Evolutionary conservation across 2,797 vertebrate genomes (phyloP).

Genomic region (Phrynocephalus vlangalii): DNA sequence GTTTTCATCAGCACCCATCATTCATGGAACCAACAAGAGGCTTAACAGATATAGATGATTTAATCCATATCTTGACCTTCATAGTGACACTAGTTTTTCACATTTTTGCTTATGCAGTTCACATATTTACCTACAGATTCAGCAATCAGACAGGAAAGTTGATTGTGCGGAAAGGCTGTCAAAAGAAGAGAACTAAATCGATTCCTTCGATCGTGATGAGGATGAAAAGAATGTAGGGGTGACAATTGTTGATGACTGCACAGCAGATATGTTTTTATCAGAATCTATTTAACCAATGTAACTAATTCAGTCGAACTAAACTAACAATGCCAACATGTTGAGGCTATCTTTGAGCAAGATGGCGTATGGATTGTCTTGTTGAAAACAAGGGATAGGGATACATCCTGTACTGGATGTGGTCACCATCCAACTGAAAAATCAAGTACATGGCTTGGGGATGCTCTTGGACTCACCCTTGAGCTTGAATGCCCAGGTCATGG

Average conservation of each 20-base stretch:
- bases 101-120: not conserved
- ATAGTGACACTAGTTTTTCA: conserved; percentile 14
- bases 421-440: too few relatives aligned
- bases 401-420: too few relatives aligned
- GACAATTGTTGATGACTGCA: not conserved
- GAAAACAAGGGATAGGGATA: too few relatives aligned
- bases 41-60: not conserved
- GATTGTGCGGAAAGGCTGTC: not conserved
- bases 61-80: conserved; percentile 2
- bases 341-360: too few relatives aligned
- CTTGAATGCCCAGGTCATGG: too few relatives aligned
- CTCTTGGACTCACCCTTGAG: too few relatives aligned
- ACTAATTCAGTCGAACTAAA: not conserved
- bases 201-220: not conserved
- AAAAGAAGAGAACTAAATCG: not conserved
- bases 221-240: not conserved
- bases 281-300: not conserved
- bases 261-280: not conserved
- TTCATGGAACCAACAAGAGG: not conserved
- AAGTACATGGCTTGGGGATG: too few relatives aligned
- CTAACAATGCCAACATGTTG: not conserved
- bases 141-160: not conserved
- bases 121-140: not conserved
- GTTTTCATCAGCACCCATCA: not conserved
- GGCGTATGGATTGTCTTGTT: too few relatives aligned